Evolutionary conservation across 1,140 invertebrate species (phyloP), one percentile per base, ranked within the genome.

Genomic region (Araneus ventricosus): DNA sequence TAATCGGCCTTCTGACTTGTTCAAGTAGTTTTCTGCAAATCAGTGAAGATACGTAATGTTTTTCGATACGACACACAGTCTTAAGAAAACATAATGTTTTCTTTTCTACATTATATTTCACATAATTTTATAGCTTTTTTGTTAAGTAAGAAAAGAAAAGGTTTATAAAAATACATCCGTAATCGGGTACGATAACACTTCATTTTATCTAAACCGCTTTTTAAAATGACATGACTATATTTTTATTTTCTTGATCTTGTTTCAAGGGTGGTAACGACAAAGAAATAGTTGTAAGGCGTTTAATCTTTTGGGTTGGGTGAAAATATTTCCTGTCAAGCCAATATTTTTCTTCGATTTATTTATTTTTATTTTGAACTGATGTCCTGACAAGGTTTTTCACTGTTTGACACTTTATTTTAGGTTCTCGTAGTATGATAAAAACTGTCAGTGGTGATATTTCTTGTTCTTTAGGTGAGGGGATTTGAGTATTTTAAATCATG

Each of bases 211-310:
- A 67, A 67, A 67, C 24, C 27, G n/a, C 27, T 67, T 67, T 67
- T 67, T 67, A 30, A 67, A 67, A 67, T 67, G 63, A 67, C 27
- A 67, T 6, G 63, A n/a, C 3, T 67, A 17, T 52, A 67, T 67
- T 67, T 67, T 67, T 67, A 67, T 67, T 67, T 27, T 67, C 63
- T 67, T n/a, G n/a, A 67, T 67, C 63, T 67, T 67, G 63, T 67
- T 67, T 67, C 63, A 67, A 67, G 63, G 14, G n/a, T 30, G 27
- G 63, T 67, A 67, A 67, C 63, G 63, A 67, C 27, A 67, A 67
- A 67, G 27, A 67, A 67, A 67, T 67, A 2, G 63, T 67, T 27
- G 63, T 67, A 67, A 67, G 63, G 27, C 63, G 61, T 67, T 67
- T 67, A 67, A 67, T 67, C 63, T 67, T 67, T 67, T 67, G 63